Conservation (phyloP, 2,888 invertebrate genomes). For the Bursaphelenchus okinawaensis region DNA sequence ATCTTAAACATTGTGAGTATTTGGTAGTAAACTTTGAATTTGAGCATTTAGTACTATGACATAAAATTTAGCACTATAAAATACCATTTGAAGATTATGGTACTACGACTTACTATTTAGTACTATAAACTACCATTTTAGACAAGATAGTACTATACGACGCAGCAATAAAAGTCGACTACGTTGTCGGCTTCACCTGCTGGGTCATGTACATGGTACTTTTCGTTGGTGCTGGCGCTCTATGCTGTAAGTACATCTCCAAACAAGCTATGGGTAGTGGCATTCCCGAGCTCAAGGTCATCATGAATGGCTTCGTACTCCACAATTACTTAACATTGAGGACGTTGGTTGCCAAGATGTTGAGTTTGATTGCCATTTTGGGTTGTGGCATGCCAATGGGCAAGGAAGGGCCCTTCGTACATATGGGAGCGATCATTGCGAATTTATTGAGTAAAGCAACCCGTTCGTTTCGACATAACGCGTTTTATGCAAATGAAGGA, state of each 20-base stretch:
- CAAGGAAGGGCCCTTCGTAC: constrained; percentile 83
- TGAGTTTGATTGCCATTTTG: constrained; percentile 85
- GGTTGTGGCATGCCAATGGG: constrained; percentile 92
- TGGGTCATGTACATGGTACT: constrained; percentile 88
- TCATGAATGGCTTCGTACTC: constrained; percentile 81
- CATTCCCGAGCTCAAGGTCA: constrained; percentile 92
- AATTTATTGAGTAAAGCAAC: constrained; percentile 83
- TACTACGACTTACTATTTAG: not conserved
- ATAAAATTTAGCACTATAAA: too few species aligned
- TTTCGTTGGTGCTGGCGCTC: constrained; percentile 86
- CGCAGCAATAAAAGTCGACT: constrained; percentile 24
- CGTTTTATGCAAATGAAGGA: constrained; percentile 37
- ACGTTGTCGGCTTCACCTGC: constrained; percentile 38
- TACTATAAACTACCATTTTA: not conserved
- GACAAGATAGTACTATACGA: constrained; percentile 33
- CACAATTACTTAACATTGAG: constrained; percentile 93
- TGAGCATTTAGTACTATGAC: not conserved
- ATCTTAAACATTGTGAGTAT: constrained; percentile 52
- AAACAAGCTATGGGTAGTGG: constrained; percentile 94
- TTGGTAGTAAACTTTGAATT: not conserved
- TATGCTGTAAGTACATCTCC: constrained; percentile 92
- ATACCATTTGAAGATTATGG: too few species aligned
- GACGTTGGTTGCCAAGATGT: constrained; percentile 84
- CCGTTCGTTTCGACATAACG: constrained; percentile 64
- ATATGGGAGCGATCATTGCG: constrained; percentile 92